These are phyloP conservation scores for Tychaedon coryphoeus DNA, from an alignment of 2,113 vertebrate genomes.

Conservation along the genomic window DNA sequence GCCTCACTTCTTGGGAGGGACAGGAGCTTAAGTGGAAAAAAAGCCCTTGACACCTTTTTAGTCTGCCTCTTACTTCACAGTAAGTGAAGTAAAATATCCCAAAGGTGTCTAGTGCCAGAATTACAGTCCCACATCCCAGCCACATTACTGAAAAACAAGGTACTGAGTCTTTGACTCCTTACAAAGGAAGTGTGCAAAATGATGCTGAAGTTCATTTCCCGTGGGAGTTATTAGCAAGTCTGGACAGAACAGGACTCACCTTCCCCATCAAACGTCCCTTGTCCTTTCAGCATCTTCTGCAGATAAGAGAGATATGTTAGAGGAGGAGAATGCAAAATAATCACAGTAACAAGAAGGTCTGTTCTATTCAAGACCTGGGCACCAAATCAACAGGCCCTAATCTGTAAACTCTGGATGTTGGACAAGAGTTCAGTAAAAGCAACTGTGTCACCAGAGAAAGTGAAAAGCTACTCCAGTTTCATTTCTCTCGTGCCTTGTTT, in stretches of 20 bases:
- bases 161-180: fast-evolving
- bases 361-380: neutral
- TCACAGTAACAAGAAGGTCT: neutral
- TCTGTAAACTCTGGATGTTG: neutral
- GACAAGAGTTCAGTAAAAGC: neutral
- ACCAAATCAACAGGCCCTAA: neutral
- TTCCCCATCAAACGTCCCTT: conserved; percentile 91
- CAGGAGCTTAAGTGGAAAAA: neutral
- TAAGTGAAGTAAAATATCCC: neutral
- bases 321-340: neutral
- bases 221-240: neutral
- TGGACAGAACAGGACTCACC: conserved; percentile 78
- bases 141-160: neutral
- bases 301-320: conserved; percentile 25
- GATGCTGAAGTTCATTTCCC: neutral
- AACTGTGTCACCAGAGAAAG: neutral
- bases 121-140: neutral
- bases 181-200: fast-evolving
- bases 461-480: neutral
- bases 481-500: neutral
- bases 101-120: neutral
- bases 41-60: neutral
- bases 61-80: neutral
- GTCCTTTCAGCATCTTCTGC: conserved; percentile 83
- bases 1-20: neutral